A percentile compares a stretch with the other conserved stretches of the same genome.
These are phyloP conservation scores for Umimayanthus kanabou DNA, from an alignment of 92 coral and sea anemone species.

Conservation along the genomic window DNA sequence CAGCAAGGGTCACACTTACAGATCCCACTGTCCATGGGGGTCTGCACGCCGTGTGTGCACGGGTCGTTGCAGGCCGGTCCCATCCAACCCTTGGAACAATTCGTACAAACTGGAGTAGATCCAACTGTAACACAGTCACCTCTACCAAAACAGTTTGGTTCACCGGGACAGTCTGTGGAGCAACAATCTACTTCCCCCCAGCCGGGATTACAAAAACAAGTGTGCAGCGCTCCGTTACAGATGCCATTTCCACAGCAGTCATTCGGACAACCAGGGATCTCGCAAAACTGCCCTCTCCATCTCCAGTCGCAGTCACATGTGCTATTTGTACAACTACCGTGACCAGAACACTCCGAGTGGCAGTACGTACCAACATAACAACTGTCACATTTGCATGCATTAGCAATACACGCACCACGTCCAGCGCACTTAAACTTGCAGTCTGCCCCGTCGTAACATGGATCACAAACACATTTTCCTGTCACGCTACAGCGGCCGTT, in stretches of 20 bases:
- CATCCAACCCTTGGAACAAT: constrained; percentile 73
- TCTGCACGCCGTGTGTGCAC: constrained; percentile 60
- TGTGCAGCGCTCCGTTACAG: constrained; percentile 65
- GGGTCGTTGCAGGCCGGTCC: constrained; percentile 72
- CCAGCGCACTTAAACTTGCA: constrained; percentile 66
- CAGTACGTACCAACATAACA: constrained; percentile 65
- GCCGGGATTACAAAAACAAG: constrained; percentile 71
- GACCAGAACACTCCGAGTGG: constrained; percentile 66
- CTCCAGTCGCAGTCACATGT: constrained; percentile 48
- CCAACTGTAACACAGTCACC: constrained; percentile 50
- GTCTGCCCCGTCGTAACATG: constrained; percentile 62
- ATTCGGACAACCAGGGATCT: constrained; percentile 62
- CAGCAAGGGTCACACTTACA: constrained; percentile 69
- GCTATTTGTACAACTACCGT: constrained; percentile 52
- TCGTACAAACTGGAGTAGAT: constrained; percentile 44
- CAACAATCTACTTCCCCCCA: constrained; percentile 65
- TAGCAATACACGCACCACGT: constrained; percentile 54
- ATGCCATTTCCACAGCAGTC: constrained; percentile 71
- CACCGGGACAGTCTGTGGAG: constrained; percentile 67
- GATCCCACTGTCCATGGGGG: constrained; percentile 66
- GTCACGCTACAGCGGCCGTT: constrained; percentile 60
- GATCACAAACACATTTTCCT: constrained; percentile 62
- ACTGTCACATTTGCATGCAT: constrained; percentile 50
- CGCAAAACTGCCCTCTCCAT: constrained; percentile 68
- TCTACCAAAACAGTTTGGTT: constrained; percentile 65